A percentile compares a stretch with the other conserved stretches of the same genome.
phyloP scores from a whole-genome alignment of 2,113 vertebrate genomes.

The Dinomys branickii region DNA sequence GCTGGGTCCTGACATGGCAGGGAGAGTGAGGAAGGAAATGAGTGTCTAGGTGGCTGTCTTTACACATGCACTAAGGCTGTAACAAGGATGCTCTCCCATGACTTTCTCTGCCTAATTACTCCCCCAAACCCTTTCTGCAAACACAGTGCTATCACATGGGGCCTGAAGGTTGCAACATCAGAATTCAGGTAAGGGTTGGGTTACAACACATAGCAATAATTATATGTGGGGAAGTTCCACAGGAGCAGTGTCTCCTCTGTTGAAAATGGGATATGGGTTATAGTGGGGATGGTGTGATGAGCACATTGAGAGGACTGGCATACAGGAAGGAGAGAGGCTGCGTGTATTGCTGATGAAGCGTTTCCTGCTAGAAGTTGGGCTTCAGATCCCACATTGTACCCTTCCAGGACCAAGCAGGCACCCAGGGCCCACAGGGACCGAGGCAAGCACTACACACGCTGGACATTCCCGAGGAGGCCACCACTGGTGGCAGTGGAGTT shows the following conservation, averaged over 20 bases:
- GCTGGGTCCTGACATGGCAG: background rate
- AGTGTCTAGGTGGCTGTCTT: background rate
- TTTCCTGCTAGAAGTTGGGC: background rate
- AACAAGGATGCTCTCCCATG: background rate
- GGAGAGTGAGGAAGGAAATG: background rate
- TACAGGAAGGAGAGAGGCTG: background rate
- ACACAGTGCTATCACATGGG: background rate
- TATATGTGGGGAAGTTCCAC: background rate
- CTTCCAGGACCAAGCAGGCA: background rate
- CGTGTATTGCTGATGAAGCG: background rate
- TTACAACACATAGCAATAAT: background rate
- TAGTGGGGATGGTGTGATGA: background rate
- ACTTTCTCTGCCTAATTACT: background rate
- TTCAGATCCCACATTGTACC: background rate
- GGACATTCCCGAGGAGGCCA: no score
- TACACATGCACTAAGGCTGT: background rate
- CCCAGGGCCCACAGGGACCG: background rate
- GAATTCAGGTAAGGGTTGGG: background rate
- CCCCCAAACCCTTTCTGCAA: background rate
- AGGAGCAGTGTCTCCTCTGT: background rate
- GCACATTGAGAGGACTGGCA: background rate
- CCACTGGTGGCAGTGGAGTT: background rate
- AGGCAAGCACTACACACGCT: background rate
- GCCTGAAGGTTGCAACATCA: background rate
- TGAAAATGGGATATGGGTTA: background rate